A percentile compares a stretch with the other conserved stretches of the same genome.
These are phyloP conservation scores for Parasteatoda tepidariorum DNA, from an alignment of 1,140 invertebrate genomes.

Conservation along the genomic window DNA sequence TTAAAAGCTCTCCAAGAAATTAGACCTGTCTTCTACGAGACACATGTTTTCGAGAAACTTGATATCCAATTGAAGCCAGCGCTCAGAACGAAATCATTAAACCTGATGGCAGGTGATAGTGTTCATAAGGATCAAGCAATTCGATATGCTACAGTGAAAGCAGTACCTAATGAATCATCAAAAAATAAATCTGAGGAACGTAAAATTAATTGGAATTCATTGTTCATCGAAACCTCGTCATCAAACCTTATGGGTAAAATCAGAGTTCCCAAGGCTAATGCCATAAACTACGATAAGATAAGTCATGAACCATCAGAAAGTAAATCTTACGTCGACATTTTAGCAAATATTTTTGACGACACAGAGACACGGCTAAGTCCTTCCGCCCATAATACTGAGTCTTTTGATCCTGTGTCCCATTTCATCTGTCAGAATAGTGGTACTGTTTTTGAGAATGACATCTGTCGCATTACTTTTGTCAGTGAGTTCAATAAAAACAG, in stretches of 20 bases:
- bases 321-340: not conserved
- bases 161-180: not conserved
- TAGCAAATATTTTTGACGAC: not conserved
- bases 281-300: not conserved
- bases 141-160: not conserved
- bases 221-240: not conserved
- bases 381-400: not conserved
- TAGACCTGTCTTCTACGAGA: not conserved
- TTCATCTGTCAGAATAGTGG: conserved; percentile 98
- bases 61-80: no score
- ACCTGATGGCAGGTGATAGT: not conserved
- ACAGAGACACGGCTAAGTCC: not conserved
- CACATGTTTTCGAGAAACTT: no score
- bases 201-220: not conserved
- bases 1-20: conserved; percentile 14
- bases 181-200: not conserved
- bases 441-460: conserved; percentile 96
- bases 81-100: not conserved
- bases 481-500: conserved; percentile 95
- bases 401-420: conserved; percentile 69
- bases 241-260: not conserved
- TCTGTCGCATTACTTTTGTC: conserved; percentile 98
- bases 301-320: not conserved
- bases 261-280: not conserved
- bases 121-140: not conserved